Evolutionary conservation across 1,140 invertebrate genomes (phyloP).

Genomic region (Papilio dardanus): DNA sequence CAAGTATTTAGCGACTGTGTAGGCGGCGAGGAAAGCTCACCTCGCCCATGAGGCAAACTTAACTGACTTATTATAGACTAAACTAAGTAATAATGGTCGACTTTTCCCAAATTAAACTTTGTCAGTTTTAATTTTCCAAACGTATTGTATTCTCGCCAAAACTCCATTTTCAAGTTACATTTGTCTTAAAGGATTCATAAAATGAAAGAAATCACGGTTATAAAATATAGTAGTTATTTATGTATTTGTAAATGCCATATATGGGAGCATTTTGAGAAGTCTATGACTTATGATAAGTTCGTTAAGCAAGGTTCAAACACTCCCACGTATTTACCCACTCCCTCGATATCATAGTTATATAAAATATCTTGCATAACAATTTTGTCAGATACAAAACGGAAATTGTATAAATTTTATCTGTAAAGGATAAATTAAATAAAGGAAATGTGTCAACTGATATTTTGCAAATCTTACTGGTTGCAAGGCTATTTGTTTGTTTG

Average conservation of each 20-base stretch:
- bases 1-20: neutral
- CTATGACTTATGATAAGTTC: neutral
- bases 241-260: neutral
- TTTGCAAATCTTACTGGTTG: too few relatives aligned
- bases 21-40: neutral
- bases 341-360: neutral
- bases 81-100: neutral
- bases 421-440: neutral
- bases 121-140: neutral
- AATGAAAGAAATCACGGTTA: neutral
- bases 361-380: neutral
- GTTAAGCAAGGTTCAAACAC: neutral
- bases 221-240: neutral
- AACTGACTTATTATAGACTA: too few relatives aligned
- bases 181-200: too few relatives aligned
- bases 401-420: neutral
- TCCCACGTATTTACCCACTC: conserved; percentile 16
- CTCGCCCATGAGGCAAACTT: too few relatives aligned
- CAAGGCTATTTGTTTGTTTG: too few relatives aligned
- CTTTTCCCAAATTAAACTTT: neutral
- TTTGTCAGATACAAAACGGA: neutral
- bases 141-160: neutral
- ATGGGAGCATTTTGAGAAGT: neutral
- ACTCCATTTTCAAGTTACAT: neutral
- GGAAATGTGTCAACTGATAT: neutral